Evolutionary conservation across 2,888 invertebrate genomes (phyloP).

Genomic region (Aporophyla nigra): DNA sequence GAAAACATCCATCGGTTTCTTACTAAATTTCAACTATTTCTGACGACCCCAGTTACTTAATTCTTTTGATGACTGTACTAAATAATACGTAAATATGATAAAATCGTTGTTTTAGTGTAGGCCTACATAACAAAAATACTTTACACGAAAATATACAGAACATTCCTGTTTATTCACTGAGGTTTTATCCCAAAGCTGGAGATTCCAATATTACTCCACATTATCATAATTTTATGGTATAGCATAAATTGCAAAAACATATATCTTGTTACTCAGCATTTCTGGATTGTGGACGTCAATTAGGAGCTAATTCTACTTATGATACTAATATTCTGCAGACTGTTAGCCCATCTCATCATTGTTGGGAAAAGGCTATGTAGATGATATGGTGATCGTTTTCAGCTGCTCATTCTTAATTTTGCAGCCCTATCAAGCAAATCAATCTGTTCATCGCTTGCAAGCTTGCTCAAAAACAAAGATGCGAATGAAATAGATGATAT

Average conservation of each 20-base stretch:
- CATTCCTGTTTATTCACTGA: not conserved
- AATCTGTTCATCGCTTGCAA: slow-evolving; percentile 16
- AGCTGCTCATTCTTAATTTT: slow-evolving; percentile 14
- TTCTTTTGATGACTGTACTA: too few relatives aligned
- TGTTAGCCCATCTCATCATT: not conserved
- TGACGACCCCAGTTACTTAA: too few relatives aligned
- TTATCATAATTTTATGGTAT: not conserved
- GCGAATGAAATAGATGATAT: slow-evolving; percentile 24
- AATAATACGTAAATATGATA: not conserved
- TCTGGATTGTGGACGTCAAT: not conserved
- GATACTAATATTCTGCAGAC: not conserved
- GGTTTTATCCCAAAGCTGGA: not conserved
- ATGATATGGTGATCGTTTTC: not conserved
- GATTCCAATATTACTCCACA: not conserved
- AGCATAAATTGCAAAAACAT: not conserved
- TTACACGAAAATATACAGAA: not conserved
- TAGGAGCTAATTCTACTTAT: too few relatives aligned
- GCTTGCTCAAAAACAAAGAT: slow-evolving; percentile 24
- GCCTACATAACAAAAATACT: not conserved
- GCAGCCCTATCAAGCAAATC: not conserved
- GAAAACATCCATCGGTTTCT: too few relatives aligned
- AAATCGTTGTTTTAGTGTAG: not conserved
- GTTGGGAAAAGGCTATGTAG: not conserved
- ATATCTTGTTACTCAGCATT: not conserved
- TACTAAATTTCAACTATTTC: too few relatives aligned